A percentile compares a stretch with the other conserved stretches of the same genome.
Conservation (phyloP, 2,888 invertebrate species). For the Drosophila mercatorum region DNA sequence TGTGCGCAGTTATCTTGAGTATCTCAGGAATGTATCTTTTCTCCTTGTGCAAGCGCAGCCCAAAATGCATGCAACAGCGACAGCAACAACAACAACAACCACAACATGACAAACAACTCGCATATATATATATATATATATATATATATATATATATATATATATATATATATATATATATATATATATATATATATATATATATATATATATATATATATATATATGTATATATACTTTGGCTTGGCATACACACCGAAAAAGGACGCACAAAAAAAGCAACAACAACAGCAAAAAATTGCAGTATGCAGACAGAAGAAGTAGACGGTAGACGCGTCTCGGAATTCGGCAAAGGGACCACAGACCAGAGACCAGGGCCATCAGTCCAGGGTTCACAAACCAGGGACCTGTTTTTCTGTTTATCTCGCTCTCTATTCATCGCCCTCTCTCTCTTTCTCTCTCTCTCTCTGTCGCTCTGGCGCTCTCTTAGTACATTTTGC, state of each 20-base stretch:
- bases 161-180: constrained; percentile 19
- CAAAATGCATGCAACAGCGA: constrained; percentile 52
- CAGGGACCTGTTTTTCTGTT: constrained; percentile 67
- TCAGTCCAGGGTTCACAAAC: constrained; percentile 22
- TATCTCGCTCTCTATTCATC: constrained; percentile 12
- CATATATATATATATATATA: too few relatives aligned
- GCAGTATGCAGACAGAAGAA: constrained; percentile 53
- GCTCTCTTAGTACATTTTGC: constrained; percentile 66
- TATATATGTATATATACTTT: constrained; percentile 8
- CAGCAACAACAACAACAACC: constrained; percentile 15
- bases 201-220: constrained; percentile 19
- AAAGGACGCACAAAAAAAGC: constrained; percentile 61
- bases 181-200: constrained; percentile 6
- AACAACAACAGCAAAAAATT: constrained; percentile 43
- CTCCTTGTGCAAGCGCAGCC: constrained; percentile 62
- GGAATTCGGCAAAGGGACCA: constrained; percentile 52
- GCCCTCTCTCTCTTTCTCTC: constrained; percentile 2
- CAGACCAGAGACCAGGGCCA: constrained; percentile 38
- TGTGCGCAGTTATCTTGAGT: constrained; percentile 67
- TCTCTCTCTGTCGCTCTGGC: constrained; percentile 6
- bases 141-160: constrained; percentile 12
- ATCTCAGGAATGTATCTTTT: constrained; percentile 74
- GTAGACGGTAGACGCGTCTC: constrained; percentile 41
- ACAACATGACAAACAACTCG: constrained; percentile 52
- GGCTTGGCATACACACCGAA: constrained; percentile 34